Conservation (phyloP, 2,113 vertebrate species). For the Neotoma lepida region DNA sequence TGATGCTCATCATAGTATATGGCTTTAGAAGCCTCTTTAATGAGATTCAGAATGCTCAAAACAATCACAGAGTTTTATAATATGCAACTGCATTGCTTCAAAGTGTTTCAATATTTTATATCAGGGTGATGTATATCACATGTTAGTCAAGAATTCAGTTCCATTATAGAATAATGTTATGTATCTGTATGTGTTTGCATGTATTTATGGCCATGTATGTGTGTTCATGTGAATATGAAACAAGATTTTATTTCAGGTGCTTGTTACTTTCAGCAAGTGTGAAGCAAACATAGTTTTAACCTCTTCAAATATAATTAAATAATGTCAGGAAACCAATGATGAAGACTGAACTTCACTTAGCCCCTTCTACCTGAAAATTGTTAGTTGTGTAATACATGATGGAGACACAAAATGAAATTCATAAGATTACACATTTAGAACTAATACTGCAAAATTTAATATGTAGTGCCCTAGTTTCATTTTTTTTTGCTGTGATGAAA, state of each 20-base stretch:
- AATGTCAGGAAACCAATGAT: constrained; percentile 47
- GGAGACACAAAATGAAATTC: constrained; percentile 18
- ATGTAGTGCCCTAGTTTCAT: neutral
- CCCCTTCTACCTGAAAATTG: constrained; percentile 6
- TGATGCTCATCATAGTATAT: neutral
- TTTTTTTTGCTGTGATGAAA: neutral
- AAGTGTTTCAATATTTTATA: constrained; percentile 16
- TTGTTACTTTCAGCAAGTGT: constrained; percentile 53
- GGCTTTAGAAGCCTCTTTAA: neutral
- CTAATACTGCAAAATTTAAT: neutral
- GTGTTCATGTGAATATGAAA: constrained; percentile 50
- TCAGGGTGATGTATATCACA: neutral
- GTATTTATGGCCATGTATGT: neutral
- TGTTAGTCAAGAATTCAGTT: constrained; percentile 36
- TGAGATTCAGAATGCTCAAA: neutral
- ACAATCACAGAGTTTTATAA: neutral
- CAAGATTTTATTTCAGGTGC: constrained; percentile 47
- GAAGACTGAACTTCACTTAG: constrained; percentile 39
- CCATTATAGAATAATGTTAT: neutral
- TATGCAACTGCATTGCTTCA: constrained; percentile 2
- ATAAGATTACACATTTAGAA: neutral
- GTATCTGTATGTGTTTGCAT: neutral
- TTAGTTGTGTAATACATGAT: constrained; percentile 37
- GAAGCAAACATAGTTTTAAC: constrained; percentile 65
- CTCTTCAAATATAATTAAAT: constrained; percentile 56